Evolutionary conservation across 2,113 vertebrate species (phyloP), one percentile per base, ranked within the genome.

Genomic region (Monopterus albus): DNA sequence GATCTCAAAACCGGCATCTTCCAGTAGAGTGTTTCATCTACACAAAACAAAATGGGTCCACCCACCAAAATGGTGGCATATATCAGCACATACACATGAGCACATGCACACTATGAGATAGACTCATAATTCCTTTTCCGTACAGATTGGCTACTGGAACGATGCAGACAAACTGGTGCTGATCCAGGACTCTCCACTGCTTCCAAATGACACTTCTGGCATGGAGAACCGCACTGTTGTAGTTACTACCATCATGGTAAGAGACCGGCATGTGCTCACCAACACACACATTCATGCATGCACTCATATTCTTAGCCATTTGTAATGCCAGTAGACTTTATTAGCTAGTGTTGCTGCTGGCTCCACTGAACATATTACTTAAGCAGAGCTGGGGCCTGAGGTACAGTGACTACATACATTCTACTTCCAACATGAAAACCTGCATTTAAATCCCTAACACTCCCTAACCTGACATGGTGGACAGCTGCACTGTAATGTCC

Each of bases 241-340:
- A 58, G 97, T 99, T 25, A 99, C 97, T 29, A 99, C 97, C 78
- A 99, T 99, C 76, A 95, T 99, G 96, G 97, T 99, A 94, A 96
- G 95, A 88, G 69, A 33, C 43, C 17, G 2, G 58, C 78, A 73
- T 51, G 55, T 7, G 5, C 56, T 18, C 25, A 1, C 47, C 11
- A 25, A 17, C 42, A 23, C 47, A 76, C 55, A 46, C 71, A 55
- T 40, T n/a, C 45, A 56, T 52, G 65, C 43, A 75, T 61, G 63
- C 38, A 55, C 45, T 29, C 46, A 25, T 49, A 53, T 20, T 51
- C 12, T 62, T 9, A 46, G 52, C 25, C 21, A 55, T 40, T n/a
- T 57, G 20, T 38, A 49, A 47, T 23, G 46, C 65, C 50, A 63
- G 71, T 40, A 68, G 20, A 62, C 38, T 50, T 45, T 63, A 23